Percentiles rank a stretch among this genome's conserved stretches.
Evolutionary conservation across 2,888 invertebrate species (phyloP).

Genomic region (Rhagophthalmus giganteus): DNA sequence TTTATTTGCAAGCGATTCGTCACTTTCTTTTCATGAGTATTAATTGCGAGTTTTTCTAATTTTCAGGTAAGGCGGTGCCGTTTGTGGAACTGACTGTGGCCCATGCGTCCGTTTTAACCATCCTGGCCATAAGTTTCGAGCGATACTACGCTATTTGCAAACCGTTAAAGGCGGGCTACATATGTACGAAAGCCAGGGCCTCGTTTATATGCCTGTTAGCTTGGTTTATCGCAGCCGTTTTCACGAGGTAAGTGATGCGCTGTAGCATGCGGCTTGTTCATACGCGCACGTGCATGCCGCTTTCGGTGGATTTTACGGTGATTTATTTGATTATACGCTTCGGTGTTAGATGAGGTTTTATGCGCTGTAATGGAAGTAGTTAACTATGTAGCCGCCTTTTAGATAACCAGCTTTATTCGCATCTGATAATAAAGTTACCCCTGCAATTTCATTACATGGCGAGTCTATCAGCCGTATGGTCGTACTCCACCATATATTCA

Average conservation of each 20-base stretch:
- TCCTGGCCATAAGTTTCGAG: constrained; percentile 91
- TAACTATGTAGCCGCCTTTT: constrained; percentile 21
- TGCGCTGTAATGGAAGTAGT: constrained; percentile 20
- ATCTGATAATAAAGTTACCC: constrained; percentile 24
- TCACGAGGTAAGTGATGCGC: constrained; percentile 72
- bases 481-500: constrained; percentile 13
- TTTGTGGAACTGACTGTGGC: constrained; percentile 91
- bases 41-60: constrained; percentile 33
- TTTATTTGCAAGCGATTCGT: too few relatives aligned
- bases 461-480: constrained; percentile 14
- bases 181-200: constrained; percentile 84
- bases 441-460: constrained; percentile 22
- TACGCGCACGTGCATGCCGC: constrained; percentile 24
- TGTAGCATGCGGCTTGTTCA: constrained; percentile 6
- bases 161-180: constrained; percentile 85
- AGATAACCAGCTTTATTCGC: constrained; percentile 23
- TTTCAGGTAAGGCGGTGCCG: constrained; percentile 87
- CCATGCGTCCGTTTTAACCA: constrained; percentile 89
- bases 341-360: constrained; percentile 20
- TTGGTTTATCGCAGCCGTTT: constrained; percentile 82
- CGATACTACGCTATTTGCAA: constrained; percentile 86
- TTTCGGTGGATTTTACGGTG: constrained; percentile 21
- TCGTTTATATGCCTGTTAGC: constrained; percentile 79
- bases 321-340: constrained; percentile 29
- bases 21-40: too few relatives aligned